Evolutionary conservation across 2,888 invertebrate species (phyloP).

Genomic region (Ormyrus pomaceus): DNA sequence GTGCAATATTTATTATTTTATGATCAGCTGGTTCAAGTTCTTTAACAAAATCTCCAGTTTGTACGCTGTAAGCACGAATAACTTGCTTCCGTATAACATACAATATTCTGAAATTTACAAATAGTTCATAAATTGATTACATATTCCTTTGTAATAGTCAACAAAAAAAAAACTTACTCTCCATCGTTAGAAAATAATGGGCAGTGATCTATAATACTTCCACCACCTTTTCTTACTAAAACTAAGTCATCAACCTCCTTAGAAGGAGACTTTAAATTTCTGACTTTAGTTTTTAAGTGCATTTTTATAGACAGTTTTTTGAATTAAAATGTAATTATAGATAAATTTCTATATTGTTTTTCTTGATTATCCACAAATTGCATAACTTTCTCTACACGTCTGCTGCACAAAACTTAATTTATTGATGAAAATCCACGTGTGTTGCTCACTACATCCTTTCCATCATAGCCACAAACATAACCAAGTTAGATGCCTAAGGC

Average conservation of each 20-base stretch:
- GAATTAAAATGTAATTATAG: slow-evolving; percentile 6
- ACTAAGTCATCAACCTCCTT: slow-evolving; percentile 72
- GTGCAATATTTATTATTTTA: slow-evolving; percentile 77
- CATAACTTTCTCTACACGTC: slow-evolving; percentile 8
- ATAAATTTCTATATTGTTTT: neutral
- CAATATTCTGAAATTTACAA: slow-evolving; percentile 76
- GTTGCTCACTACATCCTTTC: slow-evolving; percentile 17
- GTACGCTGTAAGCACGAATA: slow-evolving; percentile 81
- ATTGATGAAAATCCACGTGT: slow-evolving; percentile 20
- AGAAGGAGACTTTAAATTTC: slow-evolving; percentile 27
- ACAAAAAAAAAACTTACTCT: slow-evolving; percentile 77
- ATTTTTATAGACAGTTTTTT: slow-evolving; percentile 26
- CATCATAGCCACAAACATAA: too few relatives aligned
- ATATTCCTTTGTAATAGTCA: neutral
- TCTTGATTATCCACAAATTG: neutral
- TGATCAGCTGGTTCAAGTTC: slow-evolving; percentile 78
- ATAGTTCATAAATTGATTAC: slow-evolving; percentile 21
- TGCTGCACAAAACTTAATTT: neutral
- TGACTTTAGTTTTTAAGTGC: slow-evolving; percentile 26
- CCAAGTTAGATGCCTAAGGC: too few relatives aligned
- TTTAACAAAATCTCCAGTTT: slow-evolving; percentile 81
- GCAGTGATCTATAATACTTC: slow-evolving; percentile 79
- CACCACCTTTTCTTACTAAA: slow-evolving; percentile 80
- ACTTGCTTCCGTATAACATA: slow-evolving; percentile 80
- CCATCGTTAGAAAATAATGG: slow-evolving; percentile 81